Evolutionary conservation across 2,113 vertebrate genomes (phyloP).

Genomic region (Varanus salvator): DNA sequence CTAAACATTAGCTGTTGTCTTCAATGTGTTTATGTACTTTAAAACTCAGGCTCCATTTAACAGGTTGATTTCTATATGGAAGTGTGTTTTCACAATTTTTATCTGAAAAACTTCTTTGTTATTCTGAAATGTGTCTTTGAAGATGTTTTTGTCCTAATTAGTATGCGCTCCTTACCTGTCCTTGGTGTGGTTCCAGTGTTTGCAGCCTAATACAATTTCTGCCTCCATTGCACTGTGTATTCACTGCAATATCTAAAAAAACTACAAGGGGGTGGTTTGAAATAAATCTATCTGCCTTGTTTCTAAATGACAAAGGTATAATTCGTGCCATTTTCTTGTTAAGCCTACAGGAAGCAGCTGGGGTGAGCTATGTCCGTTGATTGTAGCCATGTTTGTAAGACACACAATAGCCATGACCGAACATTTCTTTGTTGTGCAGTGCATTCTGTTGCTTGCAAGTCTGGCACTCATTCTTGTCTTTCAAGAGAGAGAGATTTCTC

Average conservation of each 20-base stretch:
- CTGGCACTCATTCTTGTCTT: constrained; percentile 38
- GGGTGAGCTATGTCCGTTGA: background rate
- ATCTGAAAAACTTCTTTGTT: background rate
- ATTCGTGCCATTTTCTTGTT: background rate
- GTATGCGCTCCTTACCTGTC: background rate
- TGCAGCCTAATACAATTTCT: constrained; percentile 7
- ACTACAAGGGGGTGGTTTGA: background rate
- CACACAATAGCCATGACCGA: constrained; percentile 26
- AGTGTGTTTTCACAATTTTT: background rate
- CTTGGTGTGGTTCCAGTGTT: background rate
- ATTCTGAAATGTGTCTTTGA: background rate
- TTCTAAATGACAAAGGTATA: accelerated
- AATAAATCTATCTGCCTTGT: background rate
- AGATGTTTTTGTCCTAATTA: background rate
- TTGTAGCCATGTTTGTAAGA: accelerated
- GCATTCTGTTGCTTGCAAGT: constrained; percentile 23
- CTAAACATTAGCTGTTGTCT: background rate
- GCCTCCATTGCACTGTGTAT: background rate
- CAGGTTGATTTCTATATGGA: background rate
- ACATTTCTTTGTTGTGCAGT: constrained; percentile 26
- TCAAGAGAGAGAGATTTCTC: constrained; percentile 34
- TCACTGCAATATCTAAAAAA: accelerated
- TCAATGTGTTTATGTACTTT: background rate
- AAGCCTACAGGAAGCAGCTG: background rate
- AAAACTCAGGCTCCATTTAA: background rate